These are phyloP conservation scores for Chiloscyllium punctatum DNA, from an alignment of 2,797 vertebrate species.

Conservation along the genomic window DNA sequence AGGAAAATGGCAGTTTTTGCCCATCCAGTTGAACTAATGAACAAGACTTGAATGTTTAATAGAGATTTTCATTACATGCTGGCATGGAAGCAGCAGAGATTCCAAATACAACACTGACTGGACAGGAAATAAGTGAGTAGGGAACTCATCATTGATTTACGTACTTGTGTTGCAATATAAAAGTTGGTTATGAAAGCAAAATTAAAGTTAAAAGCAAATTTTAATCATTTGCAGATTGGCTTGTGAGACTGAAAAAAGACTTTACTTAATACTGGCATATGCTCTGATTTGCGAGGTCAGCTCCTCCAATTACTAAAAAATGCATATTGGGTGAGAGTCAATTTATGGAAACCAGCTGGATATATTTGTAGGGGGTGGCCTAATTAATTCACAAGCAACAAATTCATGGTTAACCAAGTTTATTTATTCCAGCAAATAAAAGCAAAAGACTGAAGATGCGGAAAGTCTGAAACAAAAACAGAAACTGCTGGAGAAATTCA, in stretches of 20 bases:
- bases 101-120: background rate
- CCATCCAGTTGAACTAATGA: background rate
- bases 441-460: no score
- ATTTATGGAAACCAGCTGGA: background rate
- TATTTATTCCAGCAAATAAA: no score
- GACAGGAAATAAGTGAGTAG: background rate
- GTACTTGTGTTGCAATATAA: no score
- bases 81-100: background rate
- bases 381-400: background rate
- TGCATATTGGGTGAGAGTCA: background rate
- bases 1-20: background rate
- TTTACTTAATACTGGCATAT: background rate
- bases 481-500: no score
- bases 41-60: background rate
- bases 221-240: background rate
- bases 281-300: background rate
- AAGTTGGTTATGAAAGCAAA: background rate
- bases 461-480: no score
- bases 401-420: background rate
- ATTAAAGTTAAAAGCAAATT: background rate
- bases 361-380: background rate
- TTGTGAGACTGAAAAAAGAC: background rate
- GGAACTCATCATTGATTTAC: background rate
- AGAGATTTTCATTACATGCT: background rate
- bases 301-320: background rate